These are phyloP conservation scores for Agapostemon virescens DNA, from an alignment of 2,888 invertebrate species.

Conservation along the genomic window DNA sequence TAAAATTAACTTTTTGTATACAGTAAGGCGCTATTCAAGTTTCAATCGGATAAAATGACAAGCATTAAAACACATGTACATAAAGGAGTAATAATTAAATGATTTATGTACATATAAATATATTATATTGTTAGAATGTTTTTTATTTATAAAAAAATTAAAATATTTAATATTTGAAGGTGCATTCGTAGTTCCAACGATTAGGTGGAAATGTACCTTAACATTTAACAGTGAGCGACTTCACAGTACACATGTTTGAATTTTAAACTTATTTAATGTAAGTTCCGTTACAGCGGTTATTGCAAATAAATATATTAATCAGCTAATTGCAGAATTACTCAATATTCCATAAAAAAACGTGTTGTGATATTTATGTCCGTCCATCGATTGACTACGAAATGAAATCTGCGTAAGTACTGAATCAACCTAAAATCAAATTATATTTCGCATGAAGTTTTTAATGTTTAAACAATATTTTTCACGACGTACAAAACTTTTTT, in stretches of 20 bases:
- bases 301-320: constrained; percentile 3
- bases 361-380: not conserved
- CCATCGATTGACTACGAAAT: constrained; percentile 10
- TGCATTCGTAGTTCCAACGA: not conserved
- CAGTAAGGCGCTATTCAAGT: not conserved
- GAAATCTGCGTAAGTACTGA: constrained; percentile 50
- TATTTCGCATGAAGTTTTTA: not conserved
- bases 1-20: not conserved
- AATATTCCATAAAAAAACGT: not conserved
- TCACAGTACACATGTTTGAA: constrained; percentile 37
- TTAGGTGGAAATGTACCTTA: constrained; percentile 11
- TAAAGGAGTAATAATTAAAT: too few species aligned
- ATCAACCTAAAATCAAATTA: not conserved
- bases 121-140: not conserved
- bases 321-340: not conserved
- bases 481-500: not conserved
- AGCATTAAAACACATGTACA: not conserved
- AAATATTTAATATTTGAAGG: not conserved
- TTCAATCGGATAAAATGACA: not conserved
- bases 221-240: constrained; percentile 8
- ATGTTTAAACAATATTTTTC: not conserved
- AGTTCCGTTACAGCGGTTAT: not conserved
- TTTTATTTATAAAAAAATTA: not conserved
- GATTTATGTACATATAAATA: not conserved
- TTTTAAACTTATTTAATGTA: constrained; percentile 30